A percentile compares a stretch with the other conserved stretches of the same genome.
Conservation (phyloP, 1,140 invertebrate species). For the Goniozus legneri region DNA sequence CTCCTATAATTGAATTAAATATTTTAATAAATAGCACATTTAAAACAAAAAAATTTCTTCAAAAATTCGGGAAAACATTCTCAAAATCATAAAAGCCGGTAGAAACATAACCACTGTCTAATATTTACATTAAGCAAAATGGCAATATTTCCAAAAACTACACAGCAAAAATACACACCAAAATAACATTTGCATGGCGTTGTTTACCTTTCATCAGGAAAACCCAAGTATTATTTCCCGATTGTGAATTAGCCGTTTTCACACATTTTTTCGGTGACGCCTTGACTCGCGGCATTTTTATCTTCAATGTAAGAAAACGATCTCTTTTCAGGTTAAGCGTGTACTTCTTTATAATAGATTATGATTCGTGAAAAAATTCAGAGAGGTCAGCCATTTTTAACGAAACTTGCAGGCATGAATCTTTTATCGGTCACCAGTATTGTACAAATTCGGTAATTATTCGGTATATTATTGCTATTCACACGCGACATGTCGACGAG, state of each 20-base stretch:
- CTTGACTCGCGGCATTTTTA: slow-evolving; percentile 57
- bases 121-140: no score
- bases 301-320: background rate
- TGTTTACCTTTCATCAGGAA: slow-evolving; percentile 62
- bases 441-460: background rate
- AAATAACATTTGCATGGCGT: no score
- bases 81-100: background rate
- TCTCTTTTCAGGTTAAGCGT: slow-evolving; percentile 18
- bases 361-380: slow-evolving; percentile 17
- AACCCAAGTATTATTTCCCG: slow-evolving; percentile 62
- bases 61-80: no score
- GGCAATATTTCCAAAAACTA: no score
- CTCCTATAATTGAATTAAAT: no score
- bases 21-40: background rate
- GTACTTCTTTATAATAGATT: slow-evolving; percentile 2
- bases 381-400: slow-evolving; percentile 34
- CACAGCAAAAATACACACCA: no score
- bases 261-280: slow-evolving; percentile 58
- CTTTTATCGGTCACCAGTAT: slow-evolving; percentile 4
- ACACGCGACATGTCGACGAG: slow-evolving; percentile 3
- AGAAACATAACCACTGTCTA: no score
- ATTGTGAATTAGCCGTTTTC: slow-evolving; percentile 43
- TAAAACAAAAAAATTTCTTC: background rate
- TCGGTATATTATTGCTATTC: background rate
- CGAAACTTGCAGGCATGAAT: slow-evolving; percentile 10